Evolutionary conservation across 2,888 invertebrate genomes (phyloP).

Genomic region (Nemapogon koenigi): DNA sequence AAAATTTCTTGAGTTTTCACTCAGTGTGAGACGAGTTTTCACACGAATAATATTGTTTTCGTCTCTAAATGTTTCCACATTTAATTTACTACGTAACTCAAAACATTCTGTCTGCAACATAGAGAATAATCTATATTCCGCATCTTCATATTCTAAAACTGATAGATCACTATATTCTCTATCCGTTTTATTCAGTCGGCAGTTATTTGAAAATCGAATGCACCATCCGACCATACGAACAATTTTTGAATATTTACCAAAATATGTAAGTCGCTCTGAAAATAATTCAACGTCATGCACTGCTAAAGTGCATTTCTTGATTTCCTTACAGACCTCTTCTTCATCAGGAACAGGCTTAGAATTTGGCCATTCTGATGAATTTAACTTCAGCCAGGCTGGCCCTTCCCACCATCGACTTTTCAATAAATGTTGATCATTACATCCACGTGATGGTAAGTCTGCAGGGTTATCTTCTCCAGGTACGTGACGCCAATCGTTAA

Average conservation of each 20-base stretch:
- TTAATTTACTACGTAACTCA: background rate
- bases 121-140: background rate
- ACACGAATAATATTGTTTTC: too few relatives aligned
- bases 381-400: slow-evolving; percentile 5
- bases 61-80: too few relatives aligned
- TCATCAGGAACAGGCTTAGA: background rate
- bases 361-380: background rate
- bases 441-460: slow-evolving; percentile 10
- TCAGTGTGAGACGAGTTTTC: too few relatives aligned
- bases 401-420: slow-evolving; percentile 11
- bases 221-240: slow-evolving; percentile 9
- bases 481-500: slow-evolving; percentile 7
- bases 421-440: slow-evolving; percentile 2
- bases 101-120: background rate
- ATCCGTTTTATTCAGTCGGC: background rate
- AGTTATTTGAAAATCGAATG: slow-evolving; percentile 3
- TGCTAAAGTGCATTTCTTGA: background rate
- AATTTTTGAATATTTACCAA: slow-evolving; percentile 10
- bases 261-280: background rate
- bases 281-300: background rate
- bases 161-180: too few relatives aligned
- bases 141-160: slow-evolving; percentile 2
- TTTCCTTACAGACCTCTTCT: background rate
- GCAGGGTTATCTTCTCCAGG: slow-evolving; percentile 9
- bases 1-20: too few relatives aligned